A percentile compares a stretch with the other conserved stretches of the same genome.
Conservation (phyloP, 2,113 vertebrate genomes). For the Tapirus terrestris region DNA sequence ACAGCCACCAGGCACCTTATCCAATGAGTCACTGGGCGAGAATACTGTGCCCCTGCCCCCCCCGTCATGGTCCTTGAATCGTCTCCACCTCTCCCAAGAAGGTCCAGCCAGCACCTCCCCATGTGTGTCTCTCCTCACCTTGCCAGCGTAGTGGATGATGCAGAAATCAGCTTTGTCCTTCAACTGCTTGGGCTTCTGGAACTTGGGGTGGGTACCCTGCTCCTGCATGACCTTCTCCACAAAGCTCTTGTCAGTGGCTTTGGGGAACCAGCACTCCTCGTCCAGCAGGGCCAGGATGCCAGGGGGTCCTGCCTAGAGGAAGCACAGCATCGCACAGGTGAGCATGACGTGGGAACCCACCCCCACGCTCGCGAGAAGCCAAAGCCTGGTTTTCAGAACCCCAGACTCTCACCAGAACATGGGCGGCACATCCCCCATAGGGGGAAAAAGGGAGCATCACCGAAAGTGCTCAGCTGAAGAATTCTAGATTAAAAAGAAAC, state of each 20-base stretch:
- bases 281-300: conserved; percentile 97
- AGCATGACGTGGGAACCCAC: accelerated
- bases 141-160: conserved; percentile 98
- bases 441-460: no score
- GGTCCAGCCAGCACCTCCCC: accelerated
- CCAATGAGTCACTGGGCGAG: not conserved
- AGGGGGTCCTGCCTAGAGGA: conserved; percentile 93
- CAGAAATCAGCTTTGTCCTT: conserved; percentile 99
- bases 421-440: accelerated
- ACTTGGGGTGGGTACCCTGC: conserved; percentile 96
- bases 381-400: not conserved
- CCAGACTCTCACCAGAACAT: not conserved
- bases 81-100: accelerated
- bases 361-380: not conserved
- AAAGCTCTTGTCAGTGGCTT: conserved; percentile 98
- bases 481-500: not conserved
- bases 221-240: conserved; percentile 98
- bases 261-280: conserved; percentile 99
- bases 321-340: not conserved
- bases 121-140: conserved; percentile 86
- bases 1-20: no score
- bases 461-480: accelerated
- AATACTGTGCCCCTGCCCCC: accelerated
- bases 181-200: conserved; percentile 98
- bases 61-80: accelerated